Conservation (phyloP, 53 echinoderm and acorn worm species). For the Astropecten irregularis region DNA sequence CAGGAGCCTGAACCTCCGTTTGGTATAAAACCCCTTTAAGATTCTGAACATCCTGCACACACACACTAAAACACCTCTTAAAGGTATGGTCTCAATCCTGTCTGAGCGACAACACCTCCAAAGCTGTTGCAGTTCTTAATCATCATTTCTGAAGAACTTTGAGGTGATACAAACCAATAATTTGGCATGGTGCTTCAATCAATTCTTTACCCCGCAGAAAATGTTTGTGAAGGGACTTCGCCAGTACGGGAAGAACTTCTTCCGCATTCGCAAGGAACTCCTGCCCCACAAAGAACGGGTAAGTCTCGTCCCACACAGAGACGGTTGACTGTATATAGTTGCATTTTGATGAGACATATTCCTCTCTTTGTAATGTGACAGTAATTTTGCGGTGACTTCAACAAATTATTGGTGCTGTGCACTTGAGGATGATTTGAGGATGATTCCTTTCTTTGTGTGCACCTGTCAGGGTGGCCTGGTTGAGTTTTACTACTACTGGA, state of each 20-base stretch:
- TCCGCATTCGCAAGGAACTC: slow-evolving; percentile 87
- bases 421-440: not conserved
- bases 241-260: slow-evolving; percentile 98
- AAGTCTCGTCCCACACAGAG: slow-evolving; percentile 50
- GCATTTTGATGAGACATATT: not conserved
- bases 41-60: no score
- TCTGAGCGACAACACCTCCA: no score
- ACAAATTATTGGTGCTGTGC: no score
- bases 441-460: not conserved
- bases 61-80: no score
- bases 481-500: slow-evolving; percentile 99
- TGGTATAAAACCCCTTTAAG: no score
- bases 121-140: no score
- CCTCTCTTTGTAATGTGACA: not conserved
- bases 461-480: slow-evolving; percentile 96
- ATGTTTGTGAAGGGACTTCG: slow-evolving; percentile 88
- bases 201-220: slow-evolving; percentile 59
- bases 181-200: no score
- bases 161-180: no score
- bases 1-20: no score
- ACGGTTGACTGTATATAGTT: not conserved
- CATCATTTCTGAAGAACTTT: no score
- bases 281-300: slow-evolving; percentile 94
- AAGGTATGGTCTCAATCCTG: no score
- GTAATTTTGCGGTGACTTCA: no score